Evolutionary conservation across 1,140 invertebrate genomes (phyloP).

Genomic region (Aphidius ervi): DNA sequence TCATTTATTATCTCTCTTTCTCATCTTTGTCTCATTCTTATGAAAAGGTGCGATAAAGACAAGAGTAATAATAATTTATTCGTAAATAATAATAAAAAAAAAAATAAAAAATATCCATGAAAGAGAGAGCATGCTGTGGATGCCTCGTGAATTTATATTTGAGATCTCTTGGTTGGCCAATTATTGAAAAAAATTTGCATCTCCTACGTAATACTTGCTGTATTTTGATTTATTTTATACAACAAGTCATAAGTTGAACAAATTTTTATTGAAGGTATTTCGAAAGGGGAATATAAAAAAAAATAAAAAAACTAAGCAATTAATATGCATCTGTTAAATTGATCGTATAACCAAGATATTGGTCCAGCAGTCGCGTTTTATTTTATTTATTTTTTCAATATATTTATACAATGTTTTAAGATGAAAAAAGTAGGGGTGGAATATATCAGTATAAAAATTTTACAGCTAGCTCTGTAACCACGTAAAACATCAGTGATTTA

Average conservation of each 20-base stretch:
- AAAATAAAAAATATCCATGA: constrained; percentile 3
- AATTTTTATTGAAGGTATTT: no score
- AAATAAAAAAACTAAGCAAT: not conserved
- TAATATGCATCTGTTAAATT: not conserved
- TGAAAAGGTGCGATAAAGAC: constrained; percentile 7
- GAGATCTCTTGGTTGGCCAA: no score
- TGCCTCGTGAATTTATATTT: constrained; percentile 16
- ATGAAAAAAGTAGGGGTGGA: no score
- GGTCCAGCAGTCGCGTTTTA: no score
- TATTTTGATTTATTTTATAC: constrained; percentile 15
- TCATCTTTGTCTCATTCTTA: not conserved
- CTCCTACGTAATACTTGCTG: constrained; percentile 1
- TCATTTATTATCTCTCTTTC: constrained; percentile 15
- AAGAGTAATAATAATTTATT: constrained; percentile 26
- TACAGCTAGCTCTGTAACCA: constrained; percentile 6
- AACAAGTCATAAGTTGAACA: no score
- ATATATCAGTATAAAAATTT: no score
- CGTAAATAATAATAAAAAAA: constrained; percentile 22
- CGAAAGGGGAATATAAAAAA: not conserved
- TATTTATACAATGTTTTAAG: no score
- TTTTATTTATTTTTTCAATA: no score
- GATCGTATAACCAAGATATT: no score
- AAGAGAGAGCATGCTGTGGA: not conserved
- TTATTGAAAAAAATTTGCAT: constrained; percentile 10
- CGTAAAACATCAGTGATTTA: constrained; percentile 13